phyloP scores from a whole-genome alignment of 2,113 vertebrate genomes.

The Elgaria multicarinata region DNA sequence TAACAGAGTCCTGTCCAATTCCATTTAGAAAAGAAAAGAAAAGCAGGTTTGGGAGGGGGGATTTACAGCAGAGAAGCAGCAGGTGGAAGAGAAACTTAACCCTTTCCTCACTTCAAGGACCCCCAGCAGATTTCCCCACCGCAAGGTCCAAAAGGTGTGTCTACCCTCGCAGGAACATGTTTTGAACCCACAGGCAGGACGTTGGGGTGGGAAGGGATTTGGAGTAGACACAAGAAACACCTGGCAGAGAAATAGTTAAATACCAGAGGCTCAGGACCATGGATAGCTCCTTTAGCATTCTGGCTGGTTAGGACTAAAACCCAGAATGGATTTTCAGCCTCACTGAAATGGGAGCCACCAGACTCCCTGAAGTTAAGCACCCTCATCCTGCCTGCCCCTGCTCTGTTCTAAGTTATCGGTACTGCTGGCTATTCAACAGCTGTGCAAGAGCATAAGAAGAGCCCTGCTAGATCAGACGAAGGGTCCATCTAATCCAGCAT shows the following conservation, averaged over 20 bases:
- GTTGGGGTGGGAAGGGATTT: neutral
- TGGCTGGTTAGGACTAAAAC: too few relatives aligned
- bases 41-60: neutral
- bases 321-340: too few relatives aligned
- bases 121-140: neutral
- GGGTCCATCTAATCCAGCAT: too few relatives aligned
- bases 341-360: too few relatives aligned
- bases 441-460: too few relatives aligned
- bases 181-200: neutral
- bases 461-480: too few relatives aligned
- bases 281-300: too few relatives aligned
- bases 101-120: neutral
- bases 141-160: neutral
- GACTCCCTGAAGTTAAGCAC: too few relatives aligned
- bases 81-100: too few relatives aligned
- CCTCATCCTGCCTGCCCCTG: neutral
- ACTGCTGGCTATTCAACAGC: neutral
- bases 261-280: too few relatives aligned
- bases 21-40: neutral
- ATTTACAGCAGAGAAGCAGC: neutral
- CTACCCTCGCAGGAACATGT: neutral
- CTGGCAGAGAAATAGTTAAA: neutral
- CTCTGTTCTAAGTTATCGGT: neutral
- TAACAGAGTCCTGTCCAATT: neutral
- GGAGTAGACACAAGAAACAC: neutral